phyloP scores from a whole-genome alignment of 2,888 invertebrate species.

The Caenorhabditis japonica region DNA sequence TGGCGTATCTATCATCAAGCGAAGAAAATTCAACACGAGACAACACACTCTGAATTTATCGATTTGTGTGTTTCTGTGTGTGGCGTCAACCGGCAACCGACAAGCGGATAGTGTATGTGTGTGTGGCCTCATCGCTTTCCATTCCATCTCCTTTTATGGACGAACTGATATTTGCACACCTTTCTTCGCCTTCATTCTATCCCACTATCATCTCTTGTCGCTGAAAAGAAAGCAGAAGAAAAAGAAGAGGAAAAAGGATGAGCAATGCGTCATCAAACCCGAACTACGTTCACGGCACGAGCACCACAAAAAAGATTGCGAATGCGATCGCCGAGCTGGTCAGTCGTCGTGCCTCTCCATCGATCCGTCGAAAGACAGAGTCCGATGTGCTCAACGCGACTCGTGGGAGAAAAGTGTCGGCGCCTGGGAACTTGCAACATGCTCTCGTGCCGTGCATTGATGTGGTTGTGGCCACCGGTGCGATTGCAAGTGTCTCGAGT shows the following conservation, averaged over 20 bases:
- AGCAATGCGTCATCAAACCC: conserved; percentile 14
- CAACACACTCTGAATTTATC: conserved; percentile 19
- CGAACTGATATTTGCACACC: conserved; percentile 43
- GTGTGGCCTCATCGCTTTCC: background rate
- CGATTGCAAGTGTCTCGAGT: conserved; percentile 37
- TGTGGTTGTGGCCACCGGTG: conserved; percentile 49
- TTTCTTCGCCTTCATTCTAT: conserved; percentile 9
- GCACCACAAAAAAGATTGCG: conserved; percentile 52
- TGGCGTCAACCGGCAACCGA: background rate
- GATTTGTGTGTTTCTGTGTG: background rate
- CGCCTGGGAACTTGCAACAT: conserved; percentile 56
- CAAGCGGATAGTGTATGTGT: conserved; percentile 4
- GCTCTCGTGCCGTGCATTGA: conserved; percentile 55
- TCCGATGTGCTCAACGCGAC: conserved; percentile 25
- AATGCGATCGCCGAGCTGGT: conserved; percentile 58
- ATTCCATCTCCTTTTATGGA: conserved; percentile 27
- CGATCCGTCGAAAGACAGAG: conserved; percentile 42
- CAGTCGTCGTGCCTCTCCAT: conserved; percentile 52
- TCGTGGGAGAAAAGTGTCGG: conserved; percentile 48
- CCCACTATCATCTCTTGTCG: too few relatives aligned
- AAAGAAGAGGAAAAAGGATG: too few relatives aligned
- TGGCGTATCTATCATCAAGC: conserved; percentile 38
- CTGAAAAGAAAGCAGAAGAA: too few relatives aligned
- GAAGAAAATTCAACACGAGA: conserved; percentile 17
- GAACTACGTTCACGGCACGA: conserved; percentile 12